phyloP scores from a whole-genome alignment of 2,888 invertebrate genomes.

The Drymonia ruficornis region DNA sequence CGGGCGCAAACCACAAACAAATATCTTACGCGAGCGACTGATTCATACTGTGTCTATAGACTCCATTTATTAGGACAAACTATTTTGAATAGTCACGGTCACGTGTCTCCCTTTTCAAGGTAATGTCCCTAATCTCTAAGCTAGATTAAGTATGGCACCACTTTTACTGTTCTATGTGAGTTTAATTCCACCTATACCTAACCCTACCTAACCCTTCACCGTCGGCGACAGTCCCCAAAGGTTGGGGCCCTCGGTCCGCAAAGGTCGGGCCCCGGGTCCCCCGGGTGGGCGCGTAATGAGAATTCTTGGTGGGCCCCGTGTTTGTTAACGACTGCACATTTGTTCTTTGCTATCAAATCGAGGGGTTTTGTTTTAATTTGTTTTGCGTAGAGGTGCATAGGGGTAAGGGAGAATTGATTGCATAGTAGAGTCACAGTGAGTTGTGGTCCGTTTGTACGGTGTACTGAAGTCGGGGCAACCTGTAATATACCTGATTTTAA shows the following conservation, averaged over 20 bases:
- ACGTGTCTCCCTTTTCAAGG: too few relatives aligned
- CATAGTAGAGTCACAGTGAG: neutral
- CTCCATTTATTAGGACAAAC: too few relatives aligned
- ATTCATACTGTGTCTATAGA: too few relatives aligned
- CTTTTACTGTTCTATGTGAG: constrained; percentile 9
- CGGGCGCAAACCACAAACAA: too few relatives aligned
- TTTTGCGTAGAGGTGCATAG: constrained; percentile 18
- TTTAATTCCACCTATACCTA: constrained; percentile 34
- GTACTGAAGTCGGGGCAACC: neutral
- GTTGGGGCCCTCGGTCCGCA: constrained; percentile 26
- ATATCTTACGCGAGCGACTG: too few relatives aligned
- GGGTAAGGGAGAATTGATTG: neutral
- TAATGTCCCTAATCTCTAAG: too few relatives aligned
- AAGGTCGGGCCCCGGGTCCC: constrained; percentile 11
- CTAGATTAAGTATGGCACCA: too few relatives aligned
- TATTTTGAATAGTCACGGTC: too few relatives aligned
- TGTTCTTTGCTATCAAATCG: constrained; percentile 37
- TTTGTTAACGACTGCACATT: constrained; percentile 55
- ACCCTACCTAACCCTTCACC: constrained; percentile 41
- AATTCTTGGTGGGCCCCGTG: constrained; percentile 52
- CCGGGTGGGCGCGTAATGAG: constrained; percentile 54
- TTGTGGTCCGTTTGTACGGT: neutral
- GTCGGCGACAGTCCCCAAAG: constrained; percentile 23
- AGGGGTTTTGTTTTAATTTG: constrained; percentile 29
- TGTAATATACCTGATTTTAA: too few relatives aligned